Evolutionary conservation across 2,797 vertebrate genomes (phyloP), one percentile per base, ranked within the genome.

Genomic region (Lepidocolaptes lacrymiger): DNA sequence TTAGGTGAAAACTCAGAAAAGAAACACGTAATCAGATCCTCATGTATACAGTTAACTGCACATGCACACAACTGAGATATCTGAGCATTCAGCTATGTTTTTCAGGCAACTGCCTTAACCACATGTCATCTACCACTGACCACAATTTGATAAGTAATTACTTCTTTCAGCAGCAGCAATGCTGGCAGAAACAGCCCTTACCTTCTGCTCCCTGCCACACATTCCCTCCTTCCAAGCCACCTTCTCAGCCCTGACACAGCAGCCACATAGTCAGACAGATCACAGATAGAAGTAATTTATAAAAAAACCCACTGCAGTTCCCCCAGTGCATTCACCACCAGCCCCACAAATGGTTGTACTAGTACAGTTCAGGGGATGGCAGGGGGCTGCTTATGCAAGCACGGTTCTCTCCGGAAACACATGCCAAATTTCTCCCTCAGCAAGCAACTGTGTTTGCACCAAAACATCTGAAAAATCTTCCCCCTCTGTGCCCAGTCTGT

Each of bases 391-490:
- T 96, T 77, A 92, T 24, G 21, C 85, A 88, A 95, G 87, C 87
- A 26, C 7, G 0, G 71, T 2, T 73, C 63, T 83, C 89, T 74
- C 55, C 74, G 73, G 87, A 91, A 94, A 56, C 51, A 7, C 41
- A 10, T 3, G 95, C 94, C 94, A 95, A 89, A 83, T 56, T 92
- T 94, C 82, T 80, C 89, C 87, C 94, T 4, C 26, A 91, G 89
- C 85, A 95, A 91, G 87, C 32, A 69, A 83, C 78, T 94, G 75
- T 85, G 59, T 64, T 75, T 73, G 66, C 76, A 81, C 48, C 67
- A 43, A 97, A 96, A 88, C 55, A 96, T 92, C 80, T 63, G 73
- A 97, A 96, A 95, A 96, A 92, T 94, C 95, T 88, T 34, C 46
- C 72, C 83, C 71, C 54, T 17, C 64, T 6, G 62, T 72, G 85